Base-by-base conservation (phyloP, 1,140 invertebrate genomes). In the Drosophila albomicans region DNA sequence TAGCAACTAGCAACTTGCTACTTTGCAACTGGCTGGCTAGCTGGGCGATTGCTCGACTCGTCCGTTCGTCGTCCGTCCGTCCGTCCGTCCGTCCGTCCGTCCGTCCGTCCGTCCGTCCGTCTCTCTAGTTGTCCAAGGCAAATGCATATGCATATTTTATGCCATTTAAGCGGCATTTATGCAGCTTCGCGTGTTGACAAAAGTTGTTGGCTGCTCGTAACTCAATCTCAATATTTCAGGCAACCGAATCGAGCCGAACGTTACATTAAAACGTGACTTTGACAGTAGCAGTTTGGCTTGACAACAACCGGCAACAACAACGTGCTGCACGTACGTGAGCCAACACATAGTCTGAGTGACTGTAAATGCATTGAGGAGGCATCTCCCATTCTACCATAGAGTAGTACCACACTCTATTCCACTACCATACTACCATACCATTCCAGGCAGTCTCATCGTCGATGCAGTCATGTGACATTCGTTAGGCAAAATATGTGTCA, bases 121-220 rank as follows among this genome's bases (percentile, higher is more conserved):
- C 13, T 38, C 30, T 28, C 30, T 5, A 8, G 28, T 10, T 56
- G 13, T 58, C 56, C 51, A 35, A 25, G 64, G 77, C 67, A 58
- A 79, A 81, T 88, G 82, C 82, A 87, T 87, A 87, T 87, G 82
- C 82, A 87, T 87, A 87, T 87, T 88, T 87, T 87, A 88, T 88
- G 82, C 80, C 82, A 88, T 88, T 87, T 87, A 84, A 87, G 82
- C 82, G 72, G 80, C 82, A 87, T 88, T 87, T 87, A 87, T 87
- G 82, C 82, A 88, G 84, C 82, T 88, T 87, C 82, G 82, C 82
- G 82, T 87, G 82, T 87, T 87, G 82, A 87, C 82, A 87, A 87
- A 87, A 87, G 81, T 87, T 87, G 82, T 87, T 87, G 84, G 80
- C 80, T 87, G 82, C 82, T 87, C 82, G 82, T 87, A 87, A 87